Evolutionary conservation across 2,797 vertebrate genomes (phyloP).

Genomic region (Anguilla pacifica): DNA sequence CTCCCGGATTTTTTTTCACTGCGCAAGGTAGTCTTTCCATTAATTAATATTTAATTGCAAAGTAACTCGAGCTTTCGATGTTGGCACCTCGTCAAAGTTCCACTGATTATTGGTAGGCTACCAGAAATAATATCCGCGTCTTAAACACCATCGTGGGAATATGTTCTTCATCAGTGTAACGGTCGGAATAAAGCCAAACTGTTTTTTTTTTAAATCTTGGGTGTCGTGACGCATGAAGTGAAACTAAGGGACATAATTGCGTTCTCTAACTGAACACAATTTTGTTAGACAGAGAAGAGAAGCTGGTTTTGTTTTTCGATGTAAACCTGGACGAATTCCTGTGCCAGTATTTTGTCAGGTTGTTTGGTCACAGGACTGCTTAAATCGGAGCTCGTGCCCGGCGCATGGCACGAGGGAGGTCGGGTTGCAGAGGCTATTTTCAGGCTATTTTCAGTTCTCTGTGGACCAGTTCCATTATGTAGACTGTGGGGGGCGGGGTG

Average conservation of each 20-base stretch:
- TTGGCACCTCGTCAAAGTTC: conserved; percentile 24
- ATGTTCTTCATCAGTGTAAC: background rate
- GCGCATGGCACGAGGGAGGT: background rate
- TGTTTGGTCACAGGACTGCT: background rate
- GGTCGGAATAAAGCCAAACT: background rate
- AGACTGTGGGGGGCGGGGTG: background rate
- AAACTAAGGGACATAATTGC: background rate
- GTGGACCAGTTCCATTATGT: conserved; percentile 24
- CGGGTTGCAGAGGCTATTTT: conserved; percentile 25
- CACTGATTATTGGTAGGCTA: conserved; percentile 19
- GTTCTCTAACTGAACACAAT: background rate
- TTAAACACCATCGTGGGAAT: background rate
- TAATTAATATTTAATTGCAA: conserved; percentile 69
- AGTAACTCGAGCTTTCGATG: conserved; percentile 56
- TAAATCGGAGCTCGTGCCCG: conserved; percentile 8
- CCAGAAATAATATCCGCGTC: background rate
- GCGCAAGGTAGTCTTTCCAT: conserved; percentile 56
- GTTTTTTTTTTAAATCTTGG: background rate
- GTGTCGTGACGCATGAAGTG: background rate
- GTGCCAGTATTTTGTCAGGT: background rate
- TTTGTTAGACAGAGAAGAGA: background rate
- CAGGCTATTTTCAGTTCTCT: conserved; percentile 21
- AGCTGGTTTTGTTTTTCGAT: background rate
- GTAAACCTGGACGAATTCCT: background rate
- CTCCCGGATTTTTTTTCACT: conserved; percentile 40